A percentile compares a stretch with the other conserved stretches of the same genome.
phyloP scores from a whole-genome alignment of 1,140 invertebrate genomes.

The Hylaeus volcanicus region DNA sequence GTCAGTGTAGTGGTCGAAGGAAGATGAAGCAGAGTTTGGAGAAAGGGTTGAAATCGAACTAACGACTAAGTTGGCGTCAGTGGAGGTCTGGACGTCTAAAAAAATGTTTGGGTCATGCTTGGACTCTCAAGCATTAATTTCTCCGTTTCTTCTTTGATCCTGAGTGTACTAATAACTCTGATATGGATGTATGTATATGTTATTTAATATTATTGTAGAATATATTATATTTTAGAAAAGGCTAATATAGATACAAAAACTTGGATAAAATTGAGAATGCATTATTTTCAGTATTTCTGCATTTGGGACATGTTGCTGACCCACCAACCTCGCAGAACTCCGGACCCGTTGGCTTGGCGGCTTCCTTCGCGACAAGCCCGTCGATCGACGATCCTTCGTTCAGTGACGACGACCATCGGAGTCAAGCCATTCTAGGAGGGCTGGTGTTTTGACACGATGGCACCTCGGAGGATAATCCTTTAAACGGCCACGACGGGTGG shows the following conservation, averaged over 20 bases:
- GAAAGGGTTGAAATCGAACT: background rate
- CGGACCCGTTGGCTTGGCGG: background rate
- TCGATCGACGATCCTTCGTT: slow-evolving; percentile 1
- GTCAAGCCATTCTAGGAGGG: slow-evolving; percentile 70
- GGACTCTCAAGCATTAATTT: no score
- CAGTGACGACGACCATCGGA: slow-evolving; percentile 45
- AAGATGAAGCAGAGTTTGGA: background rate
- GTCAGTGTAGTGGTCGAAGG: background rate
- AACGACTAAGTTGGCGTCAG: background rate
- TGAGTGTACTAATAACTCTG: no score
- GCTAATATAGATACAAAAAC: no score
- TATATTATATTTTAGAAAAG: no score
- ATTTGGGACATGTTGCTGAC: background rate
- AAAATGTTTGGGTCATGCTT: background rate
- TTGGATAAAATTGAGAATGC: no score
- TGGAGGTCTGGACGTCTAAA: background rate
- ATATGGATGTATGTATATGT: no score
- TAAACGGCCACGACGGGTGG: slow-evolving; percentile 75
- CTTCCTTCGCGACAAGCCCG: background rate
- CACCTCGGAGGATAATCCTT: slow-evolving; percentile 76
- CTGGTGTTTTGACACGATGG: slow-evolving; percentile 77
- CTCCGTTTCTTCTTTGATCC: no score
- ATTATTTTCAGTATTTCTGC: background rate
- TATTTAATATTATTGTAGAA: no score
- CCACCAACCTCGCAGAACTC: background rate